Evolutionary conservation across 2,888 invertebrate species (phyloP), one percentile per base, ranked within the genome.

Genomic region (Andrena bicolor): DNA sequence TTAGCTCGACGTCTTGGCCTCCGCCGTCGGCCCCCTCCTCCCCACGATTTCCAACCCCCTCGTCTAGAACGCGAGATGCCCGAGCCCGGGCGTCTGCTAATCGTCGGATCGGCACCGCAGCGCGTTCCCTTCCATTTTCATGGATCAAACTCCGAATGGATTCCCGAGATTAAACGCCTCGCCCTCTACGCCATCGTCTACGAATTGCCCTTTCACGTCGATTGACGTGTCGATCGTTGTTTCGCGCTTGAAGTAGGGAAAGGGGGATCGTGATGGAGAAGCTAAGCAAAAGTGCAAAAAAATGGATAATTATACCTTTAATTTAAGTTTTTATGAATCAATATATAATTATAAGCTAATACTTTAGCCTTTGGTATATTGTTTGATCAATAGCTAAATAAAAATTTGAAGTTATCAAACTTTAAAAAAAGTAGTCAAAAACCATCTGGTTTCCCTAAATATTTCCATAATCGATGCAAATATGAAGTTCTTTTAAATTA

Each of bases 1-100:
- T 94, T 94, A 90, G 91, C 90, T 89, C 88, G 86, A 88, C 89
- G 70, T 75, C 74, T 72, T 64, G 65, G 77, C 66, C 71, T 81
- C 51, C 84, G 70, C 75, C 71, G 80, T 79, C 70, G 84, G 64
- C 75, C 78, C 61, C 76, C 80, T 70, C 56, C 72, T 30, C 61
- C 76, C 88, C 80, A 65, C 65, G 71, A 71, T 85, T 88, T 83
- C 83, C 83, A 69, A 48, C 63, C 75, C 75, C 83, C 78, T 84
- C 84, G 79, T 51, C 26, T 26, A n/a, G 30, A 41, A 76, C 48
- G 56, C 73, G 70, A 35, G 30, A 72, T 23, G 51, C 41, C 58
- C 49, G 26, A 23, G 60, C 51, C 60, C 10, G 1, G 1, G 30
- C 20, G 51, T 56, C 73, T 49, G 83, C 35, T 82, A 68, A 82